Percentiles rank a stretch among this genome's conserved stretches.
These are phyloP conservation scores for Mus spicilegus DNA, from an alignment of 2,113 vertebrate genomes.

Conservation along the genomic window DNA sequence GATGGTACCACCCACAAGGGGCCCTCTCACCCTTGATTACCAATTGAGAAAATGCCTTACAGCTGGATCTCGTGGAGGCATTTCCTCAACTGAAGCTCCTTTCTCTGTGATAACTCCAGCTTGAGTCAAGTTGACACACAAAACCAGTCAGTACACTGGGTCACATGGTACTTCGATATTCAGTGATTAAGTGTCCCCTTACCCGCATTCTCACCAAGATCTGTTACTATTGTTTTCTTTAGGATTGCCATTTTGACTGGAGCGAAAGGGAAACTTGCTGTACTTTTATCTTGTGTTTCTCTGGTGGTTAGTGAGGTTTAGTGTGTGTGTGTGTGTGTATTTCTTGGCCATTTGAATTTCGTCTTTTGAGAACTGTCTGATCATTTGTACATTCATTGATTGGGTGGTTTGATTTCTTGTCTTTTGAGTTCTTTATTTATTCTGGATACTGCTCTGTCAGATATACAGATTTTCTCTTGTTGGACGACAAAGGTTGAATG, in stretches of 20 bases:
- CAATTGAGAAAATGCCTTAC: too few relatives aligned
- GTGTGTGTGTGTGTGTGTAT: not conserved
- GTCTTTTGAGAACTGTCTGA: not conserved
- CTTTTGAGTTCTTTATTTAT: not conserved
- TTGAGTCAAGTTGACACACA: too few relatives aligned
- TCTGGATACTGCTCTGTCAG: not conserved
- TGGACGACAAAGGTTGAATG: not conserved
- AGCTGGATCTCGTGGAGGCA: too few relatives aligned
- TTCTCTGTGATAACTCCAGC: too few relatives aligned
- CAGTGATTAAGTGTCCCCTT: not conserved
- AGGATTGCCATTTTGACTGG: not conserved
- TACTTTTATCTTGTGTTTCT: not conserved
- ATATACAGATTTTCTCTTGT: not conserved
- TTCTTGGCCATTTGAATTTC: not conserved
- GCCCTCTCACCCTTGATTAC: too few relatives aligned
- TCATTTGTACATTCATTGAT: not conserved
- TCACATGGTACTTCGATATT: not conserved
- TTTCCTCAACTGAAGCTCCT: too few relatives aligned
- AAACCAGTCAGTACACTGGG: too few relatives aligned
- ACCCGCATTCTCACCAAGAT: too few relatives aligned
- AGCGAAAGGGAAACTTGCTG: not conserved
- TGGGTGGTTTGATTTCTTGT: not conserved
- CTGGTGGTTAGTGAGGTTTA: not conserved
- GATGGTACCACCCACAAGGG: too few relatives aligned
- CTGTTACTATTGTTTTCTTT: not conserved